A percentile compares a stretch with the other conserved stretches of the same genome.
phyloP scores from a whole-genome alignment of 2,113 vertebrate species.

The Numenius arquata region DNA sequence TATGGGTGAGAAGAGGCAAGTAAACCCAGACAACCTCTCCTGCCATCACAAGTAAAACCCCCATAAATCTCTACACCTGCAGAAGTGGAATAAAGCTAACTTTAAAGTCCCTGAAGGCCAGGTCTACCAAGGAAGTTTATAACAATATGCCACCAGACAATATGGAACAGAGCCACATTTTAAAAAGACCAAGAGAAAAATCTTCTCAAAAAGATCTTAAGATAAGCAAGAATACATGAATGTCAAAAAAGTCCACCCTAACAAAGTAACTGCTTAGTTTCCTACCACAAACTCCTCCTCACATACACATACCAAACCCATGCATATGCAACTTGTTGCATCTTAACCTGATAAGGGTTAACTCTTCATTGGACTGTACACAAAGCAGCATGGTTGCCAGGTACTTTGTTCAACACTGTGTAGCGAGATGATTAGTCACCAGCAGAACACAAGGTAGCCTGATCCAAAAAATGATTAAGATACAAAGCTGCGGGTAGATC shows the following conservation, averaged over 20 bases:
- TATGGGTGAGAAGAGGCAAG: not conserved
- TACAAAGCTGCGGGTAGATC: not conserved
- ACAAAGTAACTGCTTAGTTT: not conserved
- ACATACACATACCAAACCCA: not conserved
- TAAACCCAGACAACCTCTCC: not conserved
- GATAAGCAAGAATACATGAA: constrained; percentile 8
- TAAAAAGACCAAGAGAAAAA: not conserved
- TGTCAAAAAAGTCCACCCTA: not conserved
- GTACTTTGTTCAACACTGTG: not conserved
- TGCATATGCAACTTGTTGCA: not conserved
- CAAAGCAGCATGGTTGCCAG: not conserved
- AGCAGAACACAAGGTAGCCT: not conserved
- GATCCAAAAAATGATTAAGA: constrained; percentile 5
- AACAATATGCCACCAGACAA: not conserved
- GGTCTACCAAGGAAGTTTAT: not conserved
- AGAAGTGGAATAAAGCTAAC: not conserved
- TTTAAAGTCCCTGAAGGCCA: constrained; percentile 18
- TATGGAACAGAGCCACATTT: not conserved
- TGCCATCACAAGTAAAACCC: not conserved
- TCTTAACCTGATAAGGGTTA: not conserved
- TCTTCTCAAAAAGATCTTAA: not conserved
- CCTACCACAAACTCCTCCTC: constrained; percentile 42
- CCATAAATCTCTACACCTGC: not conserved
- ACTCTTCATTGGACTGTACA: not conserved
- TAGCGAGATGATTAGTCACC: not conserved